Evolutionary conservation across 1,140 invertebrate genomes (phyloP), one percentile per base, ranked within the genome.

Genomic region (Epicauta chinensis): DNA sequence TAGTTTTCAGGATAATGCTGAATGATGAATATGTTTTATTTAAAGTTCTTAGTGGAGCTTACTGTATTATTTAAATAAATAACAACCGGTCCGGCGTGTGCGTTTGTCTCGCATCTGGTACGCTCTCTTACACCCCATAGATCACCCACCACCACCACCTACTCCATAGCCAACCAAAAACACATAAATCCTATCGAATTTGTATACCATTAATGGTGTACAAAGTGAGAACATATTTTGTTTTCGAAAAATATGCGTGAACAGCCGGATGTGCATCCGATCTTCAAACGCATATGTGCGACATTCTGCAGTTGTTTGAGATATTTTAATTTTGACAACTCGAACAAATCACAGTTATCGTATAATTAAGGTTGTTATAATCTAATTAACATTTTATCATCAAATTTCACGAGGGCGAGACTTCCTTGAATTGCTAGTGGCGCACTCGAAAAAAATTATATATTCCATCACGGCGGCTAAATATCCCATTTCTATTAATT

Each of bases 211-310:
- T 61, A 61, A 61, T 61, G 59, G 59, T 52, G 59, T 61, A 61
- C 59, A 61, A 61, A 61, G 59, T 59, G 59, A 55, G 56, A 58
- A 61, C 59, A 61, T 53, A 55, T 61, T 53, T 58, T 51, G 46
- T 31, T 49, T 34, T n/a, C n/a, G 23, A 23, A 23, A 46, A 50
- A 52, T 48, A 51, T 53, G 47, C 42, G 37, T 43, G 30, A 37
- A 39, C 36, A 14, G 55, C 59, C 59, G 59, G 59, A 61, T 58
- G 56, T 43, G 49, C 58, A 60, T 60, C 58, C 58, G 51, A 57
- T 51, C 46, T 16, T 37, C 16, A 54, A 51, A 34, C 32, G 12
- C 32, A 60, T 55, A 60, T 60, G 58, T 48, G 29, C 2, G 4
- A 15, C 12, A 41, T 15, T 34, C 40, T 40, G 58, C 58, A 60